A percentile compares a stretch with the other conserved stretches of the same genome.
Conservation (phyloP, 2,113 vertebrate species). For the Pseudonaja textilis region DNA sequence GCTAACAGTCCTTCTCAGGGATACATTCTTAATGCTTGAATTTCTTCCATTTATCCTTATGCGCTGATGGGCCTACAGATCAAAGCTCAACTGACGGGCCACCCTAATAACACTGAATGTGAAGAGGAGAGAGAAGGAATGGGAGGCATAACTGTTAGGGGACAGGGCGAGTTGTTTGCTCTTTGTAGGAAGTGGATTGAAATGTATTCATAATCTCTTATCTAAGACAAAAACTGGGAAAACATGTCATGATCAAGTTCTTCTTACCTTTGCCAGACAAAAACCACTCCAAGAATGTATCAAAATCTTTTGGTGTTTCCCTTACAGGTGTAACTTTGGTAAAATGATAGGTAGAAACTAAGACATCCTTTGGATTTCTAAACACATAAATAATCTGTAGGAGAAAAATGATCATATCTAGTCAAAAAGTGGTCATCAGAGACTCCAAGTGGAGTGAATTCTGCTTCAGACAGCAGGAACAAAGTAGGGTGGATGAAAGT, state of each 20-base stretch:
- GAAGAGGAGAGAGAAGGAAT: not conserved
- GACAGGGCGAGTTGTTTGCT: not conserved
- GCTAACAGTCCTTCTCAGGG: not conserved
- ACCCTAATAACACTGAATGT: not conserved
- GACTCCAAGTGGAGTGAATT: not conserved
- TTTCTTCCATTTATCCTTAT: not conserved
- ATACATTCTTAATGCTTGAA: not conserved
- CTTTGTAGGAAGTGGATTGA: not conserved
- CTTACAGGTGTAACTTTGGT: not conserved
- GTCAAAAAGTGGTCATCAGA: not conserved
- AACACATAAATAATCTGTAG: conserved; percentile 71
- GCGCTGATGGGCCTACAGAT: not conserved
- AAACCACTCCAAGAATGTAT: conserved; percentile 65
- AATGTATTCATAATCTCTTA: not conserved
- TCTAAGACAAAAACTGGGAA: not conserved
- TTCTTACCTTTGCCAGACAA: conserved; percentile 61
- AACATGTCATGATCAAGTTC: not conserved
- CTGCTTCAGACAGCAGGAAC: not conserved
- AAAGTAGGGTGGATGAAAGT: not conserved
- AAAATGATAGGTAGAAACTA: conserved; percentile 73
- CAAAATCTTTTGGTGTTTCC: conserved; percentile 55
- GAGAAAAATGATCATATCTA: not conserved
- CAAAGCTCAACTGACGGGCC: not conserved
- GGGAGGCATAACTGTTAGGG: not conserved
- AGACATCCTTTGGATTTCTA: conserved; percentile 77